These are phyloP conservation scores for Epinephelus cyanopodus DNA, from an alignment of 2,113 vertebrate species.

Conservation along the genomic window DNA sequence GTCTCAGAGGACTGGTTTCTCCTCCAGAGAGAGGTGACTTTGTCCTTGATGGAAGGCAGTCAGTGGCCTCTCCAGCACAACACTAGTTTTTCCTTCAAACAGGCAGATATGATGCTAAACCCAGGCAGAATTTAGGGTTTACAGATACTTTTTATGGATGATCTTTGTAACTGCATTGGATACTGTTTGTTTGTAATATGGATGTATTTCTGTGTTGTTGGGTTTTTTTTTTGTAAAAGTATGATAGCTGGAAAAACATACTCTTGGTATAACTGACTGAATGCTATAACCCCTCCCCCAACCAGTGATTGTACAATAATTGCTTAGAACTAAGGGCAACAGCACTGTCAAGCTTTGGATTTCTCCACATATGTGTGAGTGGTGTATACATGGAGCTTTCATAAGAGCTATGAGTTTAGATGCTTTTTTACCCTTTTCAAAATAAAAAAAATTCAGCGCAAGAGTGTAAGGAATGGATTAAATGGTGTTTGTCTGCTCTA, in stretches of 20 bases:
- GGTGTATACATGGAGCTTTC: neutral
- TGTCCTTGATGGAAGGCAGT: slow-evolving; percentile 77
- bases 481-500: neutral
- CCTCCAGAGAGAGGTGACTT: slow-evolving; percentile 74
- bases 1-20: slow-evolving; percentile 69
- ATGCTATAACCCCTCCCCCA: neutral
- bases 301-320: neutral
- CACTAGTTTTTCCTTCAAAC: slow-evolving; percentile 25
- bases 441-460: neutral
- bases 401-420: neutral
- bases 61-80: slow-evolving; percentile 55
- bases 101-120: slow-evolving; percentile 14
- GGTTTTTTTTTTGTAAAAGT: neutral
- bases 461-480: neutral
- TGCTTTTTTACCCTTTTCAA: neutral
- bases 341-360: neutral
- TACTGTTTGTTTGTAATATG: neutral
- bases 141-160: neutral
- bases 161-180: neutral
- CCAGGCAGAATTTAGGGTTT: neutral
- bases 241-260: neutral
- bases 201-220: neutral
- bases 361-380: neutral
- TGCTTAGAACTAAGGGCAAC: neutral
- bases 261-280: neutral